Evolutionary conservation across 1,140 invertebrate genomes (phyloP), one percentile per base, ranked within the genome.

Genomic region (Drosophila murphyi): DNA sequence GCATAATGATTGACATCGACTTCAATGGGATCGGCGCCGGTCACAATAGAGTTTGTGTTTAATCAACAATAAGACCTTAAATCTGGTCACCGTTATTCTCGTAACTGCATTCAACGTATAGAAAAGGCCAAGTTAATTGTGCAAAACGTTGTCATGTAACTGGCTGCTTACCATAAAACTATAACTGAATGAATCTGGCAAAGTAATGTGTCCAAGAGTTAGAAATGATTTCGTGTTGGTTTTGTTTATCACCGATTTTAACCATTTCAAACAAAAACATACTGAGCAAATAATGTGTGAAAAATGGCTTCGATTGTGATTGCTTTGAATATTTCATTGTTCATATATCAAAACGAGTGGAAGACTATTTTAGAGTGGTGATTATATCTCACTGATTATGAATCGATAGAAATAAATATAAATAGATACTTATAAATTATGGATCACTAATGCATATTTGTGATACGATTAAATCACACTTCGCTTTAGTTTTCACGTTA

Each of bases 1-100:
- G 83, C 83, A 88, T 88, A 87, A 87, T 87, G 80, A 88, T 88
- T 87, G 83, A 82, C 83, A 86, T 86, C 52, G 69, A 48, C 56
- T 56, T 56, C 72, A 32, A 50, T 43, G 37, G 48, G 39, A 41
- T 48, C 8, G 54, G 31, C 35, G 31, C 10, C 28, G 60, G 59
- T 61, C 55, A 71, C 55, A 71, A 76, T 78, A 57, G 62, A 43
- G 61, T 65, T 55, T 82, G 80, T 43, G 39, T 43, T 88, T 82
- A 79, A 87, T 83, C 80, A 82, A 87, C 83, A 87, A 87, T 88
- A 83, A 74, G 73, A 68, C 61, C 50, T 62, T 52, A 4, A 68
- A 72, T 77, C 80, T 51, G 65, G 52, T 72, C 47, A 12, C 82
- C 85, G 83, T 87, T 87, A 87, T 74, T 57, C 20, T 50, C 56